Evolutionary conservation across 2,113 vertebrate species (phyloP), one percentile per base, ranked within the genome.

Genomic region (Heterochromis multidens): DNA sequence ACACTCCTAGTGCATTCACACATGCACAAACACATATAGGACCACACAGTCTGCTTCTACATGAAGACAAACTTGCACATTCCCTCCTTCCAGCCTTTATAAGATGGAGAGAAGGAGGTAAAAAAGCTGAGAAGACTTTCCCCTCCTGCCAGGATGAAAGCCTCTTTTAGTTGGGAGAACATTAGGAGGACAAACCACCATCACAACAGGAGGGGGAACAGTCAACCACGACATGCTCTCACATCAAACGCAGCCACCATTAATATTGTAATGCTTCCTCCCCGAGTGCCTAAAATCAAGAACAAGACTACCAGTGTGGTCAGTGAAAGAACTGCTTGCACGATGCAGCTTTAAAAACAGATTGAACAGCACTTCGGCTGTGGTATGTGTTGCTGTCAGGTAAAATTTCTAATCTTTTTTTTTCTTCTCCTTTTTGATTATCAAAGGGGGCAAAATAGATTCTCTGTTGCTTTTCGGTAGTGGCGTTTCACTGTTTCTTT

Each of bases 101-200:
- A 85, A 82, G 89, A 76, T 79, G 61, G 83, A 80, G 80, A 81
- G 80, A 74, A 81, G 72, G 90, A 87, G 83, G 76, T 27, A 85
- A 88, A 86, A 90, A 77, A 89, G 91, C 89, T 31, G 81, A 86
- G 90, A 82, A 90, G 89, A 90, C 81, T 89, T 84, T 92, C 88
- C 92, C 93, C 94, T 90, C 94, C 94, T 80, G 94, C 94, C 87
- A 93, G 89, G 93, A 94, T 95, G 92, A 95, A 95, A 95, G 94
- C 89, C 57, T 86, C 88, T 86, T 94, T 92, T 90, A 92, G 92
- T 86, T 83, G 86, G 88, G 87, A 92, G 94, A 92, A 94, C 93
- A 94, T 95, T 91, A 95, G 89, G 92, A 93, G 94, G 93, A 95
- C 93, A 95, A 95, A 94, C 93, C 91, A 90, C 81, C 87, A 80